Evolutionary conservation across 2,113 vertebrate genomes (phyloP), one percentile per base, ranked within the genome.

Genomic region (Actenoides lindsayi): DNA sequence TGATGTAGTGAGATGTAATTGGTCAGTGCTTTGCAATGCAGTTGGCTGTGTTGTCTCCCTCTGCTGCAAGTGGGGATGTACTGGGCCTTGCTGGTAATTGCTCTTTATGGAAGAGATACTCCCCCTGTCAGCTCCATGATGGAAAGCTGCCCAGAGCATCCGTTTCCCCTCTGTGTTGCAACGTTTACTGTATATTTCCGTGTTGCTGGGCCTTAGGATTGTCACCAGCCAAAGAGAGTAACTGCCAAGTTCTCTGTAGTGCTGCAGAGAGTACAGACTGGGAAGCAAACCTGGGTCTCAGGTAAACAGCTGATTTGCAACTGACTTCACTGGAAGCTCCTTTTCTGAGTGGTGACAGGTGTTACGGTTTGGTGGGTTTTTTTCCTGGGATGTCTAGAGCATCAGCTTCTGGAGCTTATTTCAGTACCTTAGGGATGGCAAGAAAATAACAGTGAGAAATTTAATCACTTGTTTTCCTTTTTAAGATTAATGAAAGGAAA

Each of bases 401-500:
- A 20, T 68, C 54, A 88, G 16, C 7, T 83, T 86, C 33, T 24
- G 21, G 46, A 80, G 27, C 23, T 30, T 88, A 3, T 50, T 9
- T 71, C 30, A 64, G 18, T 65, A 27, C 50, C 37, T 79, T 89
- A 46, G 31, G 30, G 17, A 27, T 73, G 37, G 50, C 37, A 82
- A 79, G 65, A 79, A 86, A 87, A 48, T 68, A 71, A 31, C 13
- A 70, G 39, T 25, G 62, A 74, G 77, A 68, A 83, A 44, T 87
- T 74, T 87, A 89, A 96, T 96, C 27, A 23, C 23, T 81, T 68
- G 50, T 71, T 92, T 87, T 92, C 44, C 70, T 56, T 88, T 93
- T 86, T 21, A 95, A 99, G 99, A 97, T 99, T 30, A 98, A 97
- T 1, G 91, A 98, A 42, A 99, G 99, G 97, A 98, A 98, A 96